Base-by-base conservation (phyloP, 2,888 invertebrate genomes). In the Agrotis exclamationis region DNA sequence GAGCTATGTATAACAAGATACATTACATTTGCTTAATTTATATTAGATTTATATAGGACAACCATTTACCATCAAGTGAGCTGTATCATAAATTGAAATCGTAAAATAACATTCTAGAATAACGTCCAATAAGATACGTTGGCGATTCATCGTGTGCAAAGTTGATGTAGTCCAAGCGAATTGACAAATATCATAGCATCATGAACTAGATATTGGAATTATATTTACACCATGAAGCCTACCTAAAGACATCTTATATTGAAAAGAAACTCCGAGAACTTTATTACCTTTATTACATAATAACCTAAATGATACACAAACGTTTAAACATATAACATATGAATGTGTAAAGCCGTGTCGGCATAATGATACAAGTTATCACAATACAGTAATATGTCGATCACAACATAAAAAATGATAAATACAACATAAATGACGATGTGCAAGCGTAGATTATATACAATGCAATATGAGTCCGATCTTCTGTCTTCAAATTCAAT, bases 341-440 rank as follows among this genome's bases (percentile, higher is more conserved):
- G 86, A 81, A 86, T 85, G 81, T 85, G 82, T 85, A 85, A 85
- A 86, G 84, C 85, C 85, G 76, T 78, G 74, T 82, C 72, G 85
- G 86, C 84, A 68, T 80, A 82, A 82, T 81, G 82, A 80, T 81
- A 85, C 82, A 90, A 90, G 92, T 94, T 95, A 95, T 94, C 95
- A 95, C 95, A 95, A 93, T 91, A 92, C 86, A 90, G 89, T 87
- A 91, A 58, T 75, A 71, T 76, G 89, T 91, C 84, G 91, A 93
- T 93, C 93, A 95, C 94, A 93, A 95, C 94, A 95, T 90, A 90
- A 69, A 90, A 69, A 90, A 92, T 91, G 91, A 90, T 89, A 91
- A 90, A 90, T 90, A 92, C 87, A 92, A 93, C 91, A 92, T 87
- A 85, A 62, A 79, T 85, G 83, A 88, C 79, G 79, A 88, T 89